Conservation (phyloP, 2,797 vertebrate species). For the Parotocinclus haroldoi region DNA sequence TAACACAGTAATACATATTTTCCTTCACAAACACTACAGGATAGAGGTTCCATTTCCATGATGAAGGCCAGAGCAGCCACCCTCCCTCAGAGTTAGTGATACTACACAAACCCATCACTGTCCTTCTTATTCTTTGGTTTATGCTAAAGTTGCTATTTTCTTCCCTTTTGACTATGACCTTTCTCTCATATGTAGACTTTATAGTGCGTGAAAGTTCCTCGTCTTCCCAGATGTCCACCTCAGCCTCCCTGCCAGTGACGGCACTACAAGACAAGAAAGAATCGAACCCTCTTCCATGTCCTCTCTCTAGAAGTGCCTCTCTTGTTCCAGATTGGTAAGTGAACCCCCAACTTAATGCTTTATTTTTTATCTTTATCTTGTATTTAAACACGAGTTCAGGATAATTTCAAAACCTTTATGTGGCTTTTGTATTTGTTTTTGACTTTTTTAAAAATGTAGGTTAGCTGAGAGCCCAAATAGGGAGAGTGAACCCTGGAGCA, state of each 20-base stretch:
- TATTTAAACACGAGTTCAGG: too few relatives aligned
- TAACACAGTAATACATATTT: conserved; percentile 6
- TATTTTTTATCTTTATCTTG: neutral
- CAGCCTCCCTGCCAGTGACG: conserved; percentile 72
- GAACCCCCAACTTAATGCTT: too few relatives aligned
- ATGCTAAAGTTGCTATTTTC: neutral
- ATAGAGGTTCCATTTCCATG: conserved; percentile 69
- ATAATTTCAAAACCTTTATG: neutral
- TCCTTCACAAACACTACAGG: conserved; percentile 78
- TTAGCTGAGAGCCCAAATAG: conserved; percentile 71
- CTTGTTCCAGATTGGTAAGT: conserved; percentile 77
- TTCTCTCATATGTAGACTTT: conserved; percentile 69
- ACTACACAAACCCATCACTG: too few relatives aligned
- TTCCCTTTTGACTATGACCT: neutral
- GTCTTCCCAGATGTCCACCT: conserved; percentile 57
- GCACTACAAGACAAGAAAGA: conserved; percentile 72
- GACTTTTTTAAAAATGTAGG: conserved; percentile 51
- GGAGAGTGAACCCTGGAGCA: conserved; percentile 74
- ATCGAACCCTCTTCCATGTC: conserved; percentile 41
- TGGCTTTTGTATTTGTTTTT: neutral
- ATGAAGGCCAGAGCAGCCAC: conserved; percentile 70
- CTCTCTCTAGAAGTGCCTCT: conserved; percentile 73
- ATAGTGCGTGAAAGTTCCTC: conserved; percentile 74
- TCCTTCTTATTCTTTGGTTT: neutral
- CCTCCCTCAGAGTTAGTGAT: conserved; percentile 75